Conservation (phyloP, 2,113 vertebrate species). For the Dromiciops gliroides region DNA sequence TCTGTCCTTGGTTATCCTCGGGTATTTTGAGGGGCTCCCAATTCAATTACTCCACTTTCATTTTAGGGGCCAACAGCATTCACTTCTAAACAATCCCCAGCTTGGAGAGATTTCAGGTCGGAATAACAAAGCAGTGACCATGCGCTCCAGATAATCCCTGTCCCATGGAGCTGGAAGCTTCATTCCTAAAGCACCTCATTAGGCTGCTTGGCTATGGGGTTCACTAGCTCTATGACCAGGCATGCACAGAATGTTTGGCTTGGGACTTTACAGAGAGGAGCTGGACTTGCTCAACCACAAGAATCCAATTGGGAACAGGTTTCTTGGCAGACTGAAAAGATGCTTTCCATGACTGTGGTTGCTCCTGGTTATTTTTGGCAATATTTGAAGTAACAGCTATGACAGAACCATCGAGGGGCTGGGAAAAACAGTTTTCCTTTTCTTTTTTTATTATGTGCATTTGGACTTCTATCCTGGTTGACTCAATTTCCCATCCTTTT, state of each 20-base stretch:
- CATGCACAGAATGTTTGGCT: not conserved
- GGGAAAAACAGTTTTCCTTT: not conserved
- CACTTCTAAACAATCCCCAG: not conserved
- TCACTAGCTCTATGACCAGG: not conserved
- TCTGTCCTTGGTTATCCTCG: not conserved
- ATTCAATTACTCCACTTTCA: not conserved
- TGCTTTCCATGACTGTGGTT: not conserved
- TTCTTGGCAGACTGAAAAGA: not conserved
- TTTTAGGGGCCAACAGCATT: not conserved
- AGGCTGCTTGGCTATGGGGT: fast-evolving
- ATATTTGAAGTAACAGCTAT: not conserved
- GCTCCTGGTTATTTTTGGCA: not conserved
- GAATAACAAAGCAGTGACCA: not conserved
- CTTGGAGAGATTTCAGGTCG: not conserved
- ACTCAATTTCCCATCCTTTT: not conserved
- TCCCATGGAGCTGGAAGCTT: fast-evolving
- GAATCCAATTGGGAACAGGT: not conserved
- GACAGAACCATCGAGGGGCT: not conserved
- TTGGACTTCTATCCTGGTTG: not conserved
- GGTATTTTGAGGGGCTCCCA: not conserved
- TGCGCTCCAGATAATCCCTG: not conserved
- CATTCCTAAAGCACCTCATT: not conserved
- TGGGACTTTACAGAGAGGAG: not conserved
- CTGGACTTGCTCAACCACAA: not conserved
- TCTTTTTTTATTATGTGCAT: not conserved